phyloP scores from a whole-genome alignment of 2,113 vertebrate genomes.

The Larimichthys crocea region DNA sequence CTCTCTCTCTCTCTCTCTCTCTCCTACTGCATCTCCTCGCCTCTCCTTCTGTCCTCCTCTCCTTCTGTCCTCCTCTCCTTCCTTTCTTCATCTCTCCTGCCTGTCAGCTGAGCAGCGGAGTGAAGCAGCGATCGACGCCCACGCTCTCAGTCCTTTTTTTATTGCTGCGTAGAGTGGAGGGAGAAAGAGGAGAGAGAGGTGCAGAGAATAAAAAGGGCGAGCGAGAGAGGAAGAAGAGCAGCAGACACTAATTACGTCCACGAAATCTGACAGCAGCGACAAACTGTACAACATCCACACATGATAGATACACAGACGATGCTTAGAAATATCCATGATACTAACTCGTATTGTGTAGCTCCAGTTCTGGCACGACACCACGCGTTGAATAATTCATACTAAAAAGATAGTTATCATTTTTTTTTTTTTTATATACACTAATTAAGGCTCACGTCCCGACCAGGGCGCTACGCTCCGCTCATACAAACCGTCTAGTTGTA shows the following conservation, averaged over 20 bases:
- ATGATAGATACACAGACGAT: neutral
- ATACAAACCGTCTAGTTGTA: too few species aligned
- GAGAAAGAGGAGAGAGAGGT: neutral
- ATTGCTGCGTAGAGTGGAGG: constrained; percentile 46
- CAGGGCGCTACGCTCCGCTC: too few species aligned
- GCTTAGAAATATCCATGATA: neutral
- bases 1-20: too few species aligned
- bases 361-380: too few species aligned
- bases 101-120: constrained; percentile 63
- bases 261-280: constrained; percentile 40
- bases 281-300: constrained; percentile 15
- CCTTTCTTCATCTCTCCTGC: constrained; percentile 45
- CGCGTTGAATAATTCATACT: too few species aligned
- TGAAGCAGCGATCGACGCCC: constrained; percentile 60
- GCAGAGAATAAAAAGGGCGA: constrained; percentile 15
- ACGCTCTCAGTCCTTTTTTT: constrained; percentile 36
- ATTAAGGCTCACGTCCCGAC: too few species aligned
- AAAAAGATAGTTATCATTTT: too few species aligned
- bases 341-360: too few species aligned
- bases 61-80: constrained; percentile 15
- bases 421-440: too few species aligned
- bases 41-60: constrained; percentile 32
- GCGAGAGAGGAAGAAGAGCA: constrained; percentile 27
- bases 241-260: constrained; percentile 56
- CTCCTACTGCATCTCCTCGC: neutral